Base-by-base conservation (phyloP, 2,888 invertebrate genomes). In the Strigamia maritima region DNA sequence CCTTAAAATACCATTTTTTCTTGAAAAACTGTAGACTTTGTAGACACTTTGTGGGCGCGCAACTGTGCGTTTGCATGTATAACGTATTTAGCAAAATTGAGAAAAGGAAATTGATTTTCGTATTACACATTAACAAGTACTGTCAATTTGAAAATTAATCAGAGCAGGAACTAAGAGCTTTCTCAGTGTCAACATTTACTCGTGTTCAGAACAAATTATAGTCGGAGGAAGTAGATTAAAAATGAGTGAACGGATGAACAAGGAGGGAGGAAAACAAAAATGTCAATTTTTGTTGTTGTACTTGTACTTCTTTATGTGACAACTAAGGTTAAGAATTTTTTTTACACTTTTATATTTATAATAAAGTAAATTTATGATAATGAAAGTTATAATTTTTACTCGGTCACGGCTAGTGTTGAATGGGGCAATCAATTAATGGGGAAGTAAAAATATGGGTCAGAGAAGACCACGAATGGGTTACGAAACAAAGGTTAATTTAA, bases 161-260 rank as follows among this genome's bases (percentile, higher is more conserved):
- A 60, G 60, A 60, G 60, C 60, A 60, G 60, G 60, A 60, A 60
- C 60, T 60, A 24, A 60, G 60, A 60, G 60, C 60, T 60, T 60
- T 22, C 60, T 60, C 60, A 60, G 22, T 60, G 60, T 60, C 60
- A 60, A 60, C 60, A 60, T 60, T 60, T 60, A 19, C 60, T 60
- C 60, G 19, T 60, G 60, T 60, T 60, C 60, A 60, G 60, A 60
- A 60, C 60, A 60, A 40, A 40, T 60, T 60, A 60, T 60, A 60
- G 40, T 60, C 60, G 19, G n/a, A 60, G 60, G 60, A 60, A 60
- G 60, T 60, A 60, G 60, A 60, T 60, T 19, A 60, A 60, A 60
- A 60, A 60, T 8, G 19, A 60, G 22, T 8, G 8, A 60, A n/a
- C n/a, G 60, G 60, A 60, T 19, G 60, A 60, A 24, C 60, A 60